These are phyloP conservation scores for Micoletzkya japonica DNA, from an alignment of 2,888 invertebrate species.

Conservation along the genomic window DNA sequence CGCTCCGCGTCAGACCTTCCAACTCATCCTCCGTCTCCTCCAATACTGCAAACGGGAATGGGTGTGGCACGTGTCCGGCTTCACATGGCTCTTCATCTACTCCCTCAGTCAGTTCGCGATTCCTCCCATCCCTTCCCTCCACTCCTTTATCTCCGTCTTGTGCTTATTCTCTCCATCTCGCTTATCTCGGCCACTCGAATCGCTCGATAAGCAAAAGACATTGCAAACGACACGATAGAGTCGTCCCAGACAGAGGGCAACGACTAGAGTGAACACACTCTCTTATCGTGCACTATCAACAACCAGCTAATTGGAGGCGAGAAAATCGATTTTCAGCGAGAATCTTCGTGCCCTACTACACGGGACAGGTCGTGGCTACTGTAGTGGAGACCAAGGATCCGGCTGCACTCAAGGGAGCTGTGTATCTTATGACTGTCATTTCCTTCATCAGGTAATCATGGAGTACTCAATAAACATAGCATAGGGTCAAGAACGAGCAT, in stretches of 20 bases:
- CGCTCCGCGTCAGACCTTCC: slow-evolving; percentile 48
- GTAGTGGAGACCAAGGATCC: slow-evolving; percentile 64
- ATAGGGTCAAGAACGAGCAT: too few relatives aligned
- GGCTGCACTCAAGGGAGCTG: slow-evolving; percentile 58
- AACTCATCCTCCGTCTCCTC: slow-evolving; percentile 53
- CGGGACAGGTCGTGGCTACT: slow-evolving; percentile 65
- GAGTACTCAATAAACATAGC: neutral
- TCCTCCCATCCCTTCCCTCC: neutral
- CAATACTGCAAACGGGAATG: slow-evolving; percentile 59
- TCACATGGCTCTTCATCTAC: slow-evolving; percentile 62
- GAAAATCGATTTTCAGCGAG: slow-evolving; percentile 51
- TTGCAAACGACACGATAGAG: neutral
- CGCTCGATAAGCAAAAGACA: neutral
- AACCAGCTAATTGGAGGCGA: neutral
- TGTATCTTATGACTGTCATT: slow-evolving; percentile 60
- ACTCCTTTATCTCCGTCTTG: neutral
- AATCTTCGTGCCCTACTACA: slow-evolving; percentile 66
- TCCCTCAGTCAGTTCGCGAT: slow-evolving; percentile 50
- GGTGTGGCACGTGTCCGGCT: slow-evolving; percentile 62
- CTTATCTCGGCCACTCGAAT: neutral
- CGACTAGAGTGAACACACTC: neutral
- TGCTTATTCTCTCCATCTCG: slow-evolving; percentile 8
- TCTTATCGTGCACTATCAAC: neutral
- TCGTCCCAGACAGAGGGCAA: neutral
- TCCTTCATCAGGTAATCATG: slow-evolving; percentile 53